phyloP scores from a whole-genome alignment of 1,140 invertebrate species.

The Lasioglossum albipes region DNA sequence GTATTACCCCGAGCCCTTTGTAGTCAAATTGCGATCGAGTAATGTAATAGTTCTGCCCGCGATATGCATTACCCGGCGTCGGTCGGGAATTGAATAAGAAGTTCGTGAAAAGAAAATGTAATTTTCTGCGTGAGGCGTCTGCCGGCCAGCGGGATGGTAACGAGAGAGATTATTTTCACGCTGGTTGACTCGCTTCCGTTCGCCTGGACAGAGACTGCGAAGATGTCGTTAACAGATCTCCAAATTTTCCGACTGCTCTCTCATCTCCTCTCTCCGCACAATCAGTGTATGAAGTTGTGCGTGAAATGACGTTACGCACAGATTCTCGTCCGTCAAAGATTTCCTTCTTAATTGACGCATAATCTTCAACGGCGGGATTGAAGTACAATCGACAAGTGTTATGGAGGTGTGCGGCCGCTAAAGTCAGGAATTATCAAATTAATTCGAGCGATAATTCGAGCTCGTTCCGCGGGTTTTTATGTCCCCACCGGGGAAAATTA shows the following conservation, averaged over 20 bases:
- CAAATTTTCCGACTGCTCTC: background rate
- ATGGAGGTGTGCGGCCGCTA: background rate
- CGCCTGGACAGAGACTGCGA: background rate
- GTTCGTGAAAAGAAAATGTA: constrained; percentile 20
- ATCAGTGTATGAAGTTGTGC: too few relatives aligned
- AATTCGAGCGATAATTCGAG: constrained; percentile 17
- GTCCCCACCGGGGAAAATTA: constrained; percentile 68
- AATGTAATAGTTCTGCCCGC: constrained; percentile 51
- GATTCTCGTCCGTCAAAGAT: background rate
- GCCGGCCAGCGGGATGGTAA: background rate
- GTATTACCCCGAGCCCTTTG: constrained; percentile 55
- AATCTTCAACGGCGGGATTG: background rate
- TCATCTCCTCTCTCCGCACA: too few relatives aligned
- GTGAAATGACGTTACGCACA: background rate
- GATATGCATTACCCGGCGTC: constrained; percentile 33
- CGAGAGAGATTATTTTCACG: background rate
- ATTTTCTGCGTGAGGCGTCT: constrained; percentile 13
- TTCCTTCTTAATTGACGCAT: background rate
- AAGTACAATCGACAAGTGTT: constrained; percentile 10
- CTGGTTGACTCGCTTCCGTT: background rate
- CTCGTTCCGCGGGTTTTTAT: constrained; percentile 63
- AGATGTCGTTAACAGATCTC: background rate
- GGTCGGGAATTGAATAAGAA: constrained; percentile 37
- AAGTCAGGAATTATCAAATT: constrained; percentile 29
- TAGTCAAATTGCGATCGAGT: constrained; percentile 61